Percentiles rank a stretch among this genome's conserved stretches.
Conservation (phyloP, 2,113 vertebrate species). For the Pelecanus crispus region DNA sequence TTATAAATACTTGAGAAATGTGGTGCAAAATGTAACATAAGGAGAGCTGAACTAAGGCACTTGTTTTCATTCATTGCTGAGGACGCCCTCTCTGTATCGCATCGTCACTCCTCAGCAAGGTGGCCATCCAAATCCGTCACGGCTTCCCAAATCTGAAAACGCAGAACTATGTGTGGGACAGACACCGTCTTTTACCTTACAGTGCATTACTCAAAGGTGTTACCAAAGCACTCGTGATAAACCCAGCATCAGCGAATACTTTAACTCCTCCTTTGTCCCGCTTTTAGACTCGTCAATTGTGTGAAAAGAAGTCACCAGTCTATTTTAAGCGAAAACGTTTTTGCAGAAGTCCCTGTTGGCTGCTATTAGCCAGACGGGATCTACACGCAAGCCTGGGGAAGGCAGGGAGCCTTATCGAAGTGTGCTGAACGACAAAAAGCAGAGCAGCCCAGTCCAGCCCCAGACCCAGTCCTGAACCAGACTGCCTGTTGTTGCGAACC, state of each 20-base stretch:
- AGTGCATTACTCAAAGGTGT: neutral
- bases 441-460: neutral
- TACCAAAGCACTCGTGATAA: neutral
- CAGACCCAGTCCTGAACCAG: neutral
- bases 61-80: neutral
- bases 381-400: neutral
- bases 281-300: neutral
- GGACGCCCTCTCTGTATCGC: neutral
- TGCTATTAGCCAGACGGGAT: neutral
- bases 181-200: neutral
- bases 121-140: neutral
- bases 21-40: neutral
- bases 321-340: slow-evolving; percentile 30
- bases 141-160: neutral
- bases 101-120: neutral
- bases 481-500: neutral
- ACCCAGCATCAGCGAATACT: neutral
- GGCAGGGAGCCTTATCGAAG: neutral
- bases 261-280: neutral
- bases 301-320: neutral
- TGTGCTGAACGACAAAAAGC: slow-evolving; percentile 11
- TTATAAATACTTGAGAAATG: slow-evolving; percentile 41
- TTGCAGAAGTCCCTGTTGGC: slow-evolving; percentile 3
- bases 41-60: slow-evolving; percentile 12
- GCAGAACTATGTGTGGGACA: neutral